phyloP scores from a whole-genome alignment of 2,888 invertebrate genomes.

The Latheticus oryzae region DNA sequence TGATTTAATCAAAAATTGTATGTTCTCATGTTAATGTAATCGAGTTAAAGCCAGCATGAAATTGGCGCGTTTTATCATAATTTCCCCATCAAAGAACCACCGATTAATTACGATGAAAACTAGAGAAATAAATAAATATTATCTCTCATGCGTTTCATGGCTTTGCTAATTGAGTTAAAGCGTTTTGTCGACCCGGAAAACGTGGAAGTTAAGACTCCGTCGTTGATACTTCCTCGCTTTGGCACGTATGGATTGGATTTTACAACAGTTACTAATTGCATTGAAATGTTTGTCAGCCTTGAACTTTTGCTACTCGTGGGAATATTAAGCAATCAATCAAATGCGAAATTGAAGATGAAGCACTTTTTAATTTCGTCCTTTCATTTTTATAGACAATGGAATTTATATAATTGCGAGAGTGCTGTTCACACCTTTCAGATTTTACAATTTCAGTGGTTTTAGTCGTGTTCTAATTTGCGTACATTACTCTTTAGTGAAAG shows the following conservation, averaged over 20 bases:
- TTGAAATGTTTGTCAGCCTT: conserved; percentile 8
- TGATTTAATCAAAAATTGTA: too few species aligned
- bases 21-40: too few species aligned
- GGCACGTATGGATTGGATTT: too few species aligned
- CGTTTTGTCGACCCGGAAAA: not conserved
- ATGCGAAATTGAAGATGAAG: conserved; percentile 10
- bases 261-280: conserved; percentile 2
- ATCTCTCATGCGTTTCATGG: conserved; percentile 5
- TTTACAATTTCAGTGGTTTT: too few species aligned
- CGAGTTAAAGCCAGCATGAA: conserved; percentile 30
- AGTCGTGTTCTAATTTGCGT: not conserved
- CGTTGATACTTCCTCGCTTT: too few species aligned
- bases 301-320: conserved; percentile 21
- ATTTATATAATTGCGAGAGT: conserved; percentile 6
- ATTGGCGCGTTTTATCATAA: conserved; percentile 31
- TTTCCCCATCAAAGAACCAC: conserved; percentile 28
- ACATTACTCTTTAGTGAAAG: not conserved
- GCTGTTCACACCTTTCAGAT: too few species aligned
- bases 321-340: conserved; percentile 16
- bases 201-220: conserved; percentile 1
- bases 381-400: conserved; percentile 15
- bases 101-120: conserved; percentile 22
- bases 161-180: conserved; percentile 14
- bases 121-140: conserved; percentile 17
- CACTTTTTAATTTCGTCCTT: conserved; percentile 9